These are phyloP conservation scores for Notothenia coriiceps DNA, from an alignment of 2,113 vertebrate species.

Conservation along the genomic window DNA sequence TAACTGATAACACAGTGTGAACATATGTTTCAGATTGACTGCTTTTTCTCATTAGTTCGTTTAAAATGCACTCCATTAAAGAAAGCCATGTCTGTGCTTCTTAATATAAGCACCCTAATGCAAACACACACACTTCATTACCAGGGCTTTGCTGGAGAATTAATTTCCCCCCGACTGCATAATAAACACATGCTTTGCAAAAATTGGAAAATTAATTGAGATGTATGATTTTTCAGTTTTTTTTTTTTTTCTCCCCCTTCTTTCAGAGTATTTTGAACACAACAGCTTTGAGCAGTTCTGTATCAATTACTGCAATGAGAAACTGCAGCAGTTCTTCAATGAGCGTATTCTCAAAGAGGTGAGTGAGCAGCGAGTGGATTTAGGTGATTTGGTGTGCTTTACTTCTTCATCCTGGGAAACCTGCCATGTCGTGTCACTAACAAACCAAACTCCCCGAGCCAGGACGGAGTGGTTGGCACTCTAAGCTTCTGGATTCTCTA, in stretches of 20 bases:
- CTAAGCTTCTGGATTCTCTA: constrained; percentile 18
- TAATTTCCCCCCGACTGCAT: constrained; percentile 36
- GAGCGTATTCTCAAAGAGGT: constrained; percentile 99
- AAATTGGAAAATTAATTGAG: constrained; percentile 47
- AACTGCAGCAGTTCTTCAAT: constrained; percentile 99
- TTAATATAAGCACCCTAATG: constrained; percentile 27
- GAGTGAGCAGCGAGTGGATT: constrained; percentile 52
- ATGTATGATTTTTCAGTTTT: constrained; percentile 69
- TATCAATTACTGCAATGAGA: constrained; percentile 99
- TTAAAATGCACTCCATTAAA: constrained; percentile 7
- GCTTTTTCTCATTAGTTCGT: no score
- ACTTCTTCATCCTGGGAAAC: constrained; percentile 43
- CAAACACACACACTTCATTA: constrained; percentile 40
- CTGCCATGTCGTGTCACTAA: constrained; percentile 34
- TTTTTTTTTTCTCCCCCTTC: constrained; percentile 71
- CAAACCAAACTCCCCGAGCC: constrained; percentile 23
- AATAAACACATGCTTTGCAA: constrained; percentile 44
- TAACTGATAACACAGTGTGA: background rate
- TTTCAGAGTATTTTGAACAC: constrained; percentile 97
- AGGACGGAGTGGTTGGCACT: constrained; percentile 11
- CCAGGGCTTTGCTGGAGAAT: constrained; percentile 29
- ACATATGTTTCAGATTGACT: background rate
- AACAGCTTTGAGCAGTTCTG: constrained; percentile 99
- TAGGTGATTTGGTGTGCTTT: constrained; percentile 23
- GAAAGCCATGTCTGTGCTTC: constrained; percentile 25